Evolutionary conservation across 2,797 vertebrate genomes (phyloP), one percentile per base, ranked within the genome.

Genomic region (Bryconaethiops microstoma): DNA sequence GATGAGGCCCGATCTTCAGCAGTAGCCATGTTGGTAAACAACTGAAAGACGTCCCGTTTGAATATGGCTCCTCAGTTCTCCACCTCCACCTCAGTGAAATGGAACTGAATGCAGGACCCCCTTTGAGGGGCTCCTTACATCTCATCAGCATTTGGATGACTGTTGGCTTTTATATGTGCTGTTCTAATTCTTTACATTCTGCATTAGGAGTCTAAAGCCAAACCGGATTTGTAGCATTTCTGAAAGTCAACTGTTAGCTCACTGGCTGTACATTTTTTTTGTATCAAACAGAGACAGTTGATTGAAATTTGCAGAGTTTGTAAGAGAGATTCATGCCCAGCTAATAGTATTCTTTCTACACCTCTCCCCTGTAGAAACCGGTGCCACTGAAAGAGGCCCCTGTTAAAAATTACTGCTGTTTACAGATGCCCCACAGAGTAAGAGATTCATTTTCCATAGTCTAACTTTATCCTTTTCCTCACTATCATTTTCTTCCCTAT

Each of bases 381-480:
- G 90, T 86, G 92, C 91, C 91, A 89, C 92, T 92, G 92, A 95
- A 92, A 94, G 93, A 93, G 89, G 89, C 88, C 87, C 91, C 93
- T 89, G 90, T 94, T 92, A 94, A 93, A 91, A 92, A 93, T 93
- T 92, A 88, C 94, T 93, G 92, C 93, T 93, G 93, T 93, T 93
- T 94, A 90, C 93, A 93, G 93, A 93, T 90, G 90, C 90, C 91
- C 92, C 91, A 90, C 90, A 94, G 92, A 94, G 93, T 95, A 94
- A 95, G 93, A 94, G 82, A 88, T 87, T 88, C 91, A 88, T 91
- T 91, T 91, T 91, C 86, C 87, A 88, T 82, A 88, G 85, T 88
- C 85, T 83, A 86, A 88, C 78, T 86, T 92, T 91, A 90, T 89
- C 90, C 91, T 92, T 90, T 87, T 91, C 88, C 89, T 92, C 91